A percentile compares a stretch with the other conserved stretches of the same genome.
phyloP scores from a whole-genome alignment of 2,888 invertebrate genomes.

The Pristionchus arcanus region DNA sequence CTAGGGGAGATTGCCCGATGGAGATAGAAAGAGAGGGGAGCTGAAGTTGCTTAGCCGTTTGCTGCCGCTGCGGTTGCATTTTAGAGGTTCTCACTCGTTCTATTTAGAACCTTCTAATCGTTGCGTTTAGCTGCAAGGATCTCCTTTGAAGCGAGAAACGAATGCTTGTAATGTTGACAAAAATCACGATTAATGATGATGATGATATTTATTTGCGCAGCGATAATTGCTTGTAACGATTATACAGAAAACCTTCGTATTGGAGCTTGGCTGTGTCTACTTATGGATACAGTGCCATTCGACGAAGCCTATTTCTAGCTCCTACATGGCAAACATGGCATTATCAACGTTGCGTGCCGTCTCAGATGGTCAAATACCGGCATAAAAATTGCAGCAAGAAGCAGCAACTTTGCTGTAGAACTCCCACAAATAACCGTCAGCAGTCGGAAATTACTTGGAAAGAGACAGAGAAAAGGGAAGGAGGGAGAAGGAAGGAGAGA shows the following conservation, averaged over 20 bases:
- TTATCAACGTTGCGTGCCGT: too few relatives aligned
- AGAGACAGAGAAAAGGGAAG: conserved; percentile 20
- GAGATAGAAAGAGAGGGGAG: too few relatives aligned
- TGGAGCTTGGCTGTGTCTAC: not conserved
- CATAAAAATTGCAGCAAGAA: not conserved
- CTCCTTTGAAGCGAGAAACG: too few relatives aligned
- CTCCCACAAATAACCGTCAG: not conserved
- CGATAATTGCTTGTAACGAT: too few relatives aligned
- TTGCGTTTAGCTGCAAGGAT: not conserved
- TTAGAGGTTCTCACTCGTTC: not conserved
- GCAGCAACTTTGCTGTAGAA: not conserved
- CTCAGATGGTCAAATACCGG: too few relatives aligned
- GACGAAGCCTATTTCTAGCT: too few relatives aligned
- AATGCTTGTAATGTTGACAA: too few relatives aligned
- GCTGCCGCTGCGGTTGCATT: not conserved
- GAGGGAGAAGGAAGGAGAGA: conserved; percentile 27
- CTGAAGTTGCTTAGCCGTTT: not conserved
- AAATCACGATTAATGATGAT: too few relatives aligned
- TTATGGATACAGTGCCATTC: too few relatives aligned
- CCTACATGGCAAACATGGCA: too few relatives aligned
- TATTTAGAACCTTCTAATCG: not conserved
- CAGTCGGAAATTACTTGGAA: not conserved
- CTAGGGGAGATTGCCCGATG: too few relatives aligned
- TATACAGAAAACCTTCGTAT: not conserved
- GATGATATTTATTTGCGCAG: too few relatives aligned